Percentiles rank a stretch among this genome's conserved stretches.
Evolutionary conservation across 2,797 vertebrate species (phyloP).

Genomic region (Poeciliopsis gracilis): DNA sequence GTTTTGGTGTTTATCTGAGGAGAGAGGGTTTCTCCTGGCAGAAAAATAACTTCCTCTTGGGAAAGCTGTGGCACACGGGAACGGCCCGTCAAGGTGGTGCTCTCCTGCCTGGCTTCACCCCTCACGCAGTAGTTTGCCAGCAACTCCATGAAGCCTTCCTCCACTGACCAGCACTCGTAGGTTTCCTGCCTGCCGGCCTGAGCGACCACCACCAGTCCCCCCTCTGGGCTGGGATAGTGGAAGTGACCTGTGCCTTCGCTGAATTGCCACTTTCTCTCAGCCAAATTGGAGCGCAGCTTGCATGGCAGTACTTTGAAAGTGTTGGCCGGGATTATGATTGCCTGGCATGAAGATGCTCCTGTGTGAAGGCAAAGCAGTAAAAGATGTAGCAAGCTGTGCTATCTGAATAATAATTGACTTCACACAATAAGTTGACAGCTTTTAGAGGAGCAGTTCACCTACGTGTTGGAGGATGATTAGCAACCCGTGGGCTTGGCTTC

Average conservation of each 20-base stretch:
- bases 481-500: constrained; percentile 56
- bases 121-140: constrained; percentile 91
- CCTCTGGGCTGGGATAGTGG: constrained; percentile 87
- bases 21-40: constrained; percentile 61
- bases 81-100: constrained; percentile 64
- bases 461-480: constrained; percentile 75
- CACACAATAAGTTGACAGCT: constrained; percentile 18
- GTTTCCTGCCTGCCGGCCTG: constrained; percentile 82
- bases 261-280: constrained; percentile 87
- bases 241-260: constrained; percentile 76
- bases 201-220: constrained; percentile 90
- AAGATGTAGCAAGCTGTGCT: constrained; percentile 20
- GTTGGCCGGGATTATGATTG: constrained; percentile 85
- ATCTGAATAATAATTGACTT: constrained; percentile 8
- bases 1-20: constrained; percentile 84
- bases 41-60: constrained; percentile 71
- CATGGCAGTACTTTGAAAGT: constrained; percentile 88
- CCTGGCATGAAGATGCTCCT: constrained; percentile 78
- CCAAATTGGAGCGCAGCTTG: constrained; percentile 90
- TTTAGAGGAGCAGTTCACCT: constrained; percentile 49
- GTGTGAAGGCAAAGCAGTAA: constrained; percentile 35
- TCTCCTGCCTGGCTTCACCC: constrained; percentile 66
- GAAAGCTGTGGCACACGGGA: constrained; percentile 59
- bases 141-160: constrained; percentile 89
- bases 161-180: constrained; percentile 95